Base-by-base conservation (phyloP, 2,113 vertebrate genomes). In the Oreochromis niloticus region DNA sequence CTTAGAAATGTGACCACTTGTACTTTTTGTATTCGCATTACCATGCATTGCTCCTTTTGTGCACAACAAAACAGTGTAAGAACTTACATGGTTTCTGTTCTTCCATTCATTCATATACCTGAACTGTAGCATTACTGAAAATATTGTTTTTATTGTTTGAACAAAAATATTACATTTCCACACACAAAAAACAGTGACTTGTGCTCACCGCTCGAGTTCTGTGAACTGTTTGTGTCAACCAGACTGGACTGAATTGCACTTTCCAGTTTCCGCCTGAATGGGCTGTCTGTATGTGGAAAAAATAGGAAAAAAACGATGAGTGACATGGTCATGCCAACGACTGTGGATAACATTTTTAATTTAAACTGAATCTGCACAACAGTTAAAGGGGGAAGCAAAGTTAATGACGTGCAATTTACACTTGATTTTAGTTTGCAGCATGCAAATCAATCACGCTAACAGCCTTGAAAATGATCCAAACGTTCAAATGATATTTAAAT, bases 171-270 rank as follows among this genome's bases (percentile, higher is more conserved):
- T 80, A 90, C 22, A 89, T 80, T 88, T 85, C 41, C 54, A 80
- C 66, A 63, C 30, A 90, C 24, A 83, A 12, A 55, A 27, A 68
- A 87, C 83, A 82, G 50, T 22, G 63, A 83, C 22, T 87, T 73
- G 55, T 39, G 87, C 98, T 98, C 96, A 99, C 99, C 99, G 8
- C 97, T 99, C 75, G 99, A 99, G 95, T 99, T 98, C 83, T 98
- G 98, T 4, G 98, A 99, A 96, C 97, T 99, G 95, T 99, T 99
- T 55, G 97, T 97, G 93, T 99, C 99, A 89, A 98, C 98, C 89
- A 98, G 97, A 95, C 97, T 98, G 89, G 98, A 97, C 92, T 97
- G 98, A 68, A 92, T 91, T 94, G 98, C 98, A 90, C 96, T 94
- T 95, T 99, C 98, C 89, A 97, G 94, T 96, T 98, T 97, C 90